phyloP scores from a whole-genome alignment of 2,888 invertebrate species.

The Phytoseiulus persimilis region DNA sequence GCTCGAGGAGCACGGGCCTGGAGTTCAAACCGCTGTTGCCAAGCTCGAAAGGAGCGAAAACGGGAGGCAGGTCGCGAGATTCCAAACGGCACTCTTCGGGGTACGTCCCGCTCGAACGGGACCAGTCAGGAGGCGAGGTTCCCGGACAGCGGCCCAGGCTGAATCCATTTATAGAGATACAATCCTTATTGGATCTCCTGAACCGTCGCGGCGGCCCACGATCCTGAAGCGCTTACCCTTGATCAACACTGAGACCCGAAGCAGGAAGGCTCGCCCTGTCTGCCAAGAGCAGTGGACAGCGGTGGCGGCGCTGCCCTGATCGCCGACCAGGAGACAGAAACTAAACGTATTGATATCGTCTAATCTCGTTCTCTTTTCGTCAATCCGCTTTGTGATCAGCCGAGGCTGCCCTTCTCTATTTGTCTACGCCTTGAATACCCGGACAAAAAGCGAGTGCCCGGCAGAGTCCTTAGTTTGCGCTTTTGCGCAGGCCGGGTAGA shows the following conservation, averaged over 20 bases:
- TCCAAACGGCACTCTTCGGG: background rate
- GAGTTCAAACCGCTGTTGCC: too few relatives aligned
- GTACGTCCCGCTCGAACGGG: background rate
- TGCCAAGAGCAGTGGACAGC: background rate
- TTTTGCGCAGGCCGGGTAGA: background rate
- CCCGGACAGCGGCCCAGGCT: background rate
- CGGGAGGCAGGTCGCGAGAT: background rate
- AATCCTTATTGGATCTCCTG: constrained; percentile 37
- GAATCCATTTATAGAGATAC: background rate
- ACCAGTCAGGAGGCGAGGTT: background rate
- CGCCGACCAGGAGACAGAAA: background rate
- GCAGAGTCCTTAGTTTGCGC: background rate
- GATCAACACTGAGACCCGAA: constrained; percentile 20
- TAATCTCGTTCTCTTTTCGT: background rate
- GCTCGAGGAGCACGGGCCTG: too few relatives aligned
- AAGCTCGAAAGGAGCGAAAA: background rate
- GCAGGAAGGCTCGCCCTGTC: background rate
- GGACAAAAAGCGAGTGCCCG: background rate
- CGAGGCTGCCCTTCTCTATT: background rate
- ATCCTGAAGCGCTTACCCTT: constrained; percentile 28
- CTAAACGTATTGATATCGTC: background rate
- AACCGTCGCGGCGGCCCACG: background rate
- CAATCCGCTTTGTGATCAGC: background rate
- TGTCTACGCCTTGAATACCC: background rate
- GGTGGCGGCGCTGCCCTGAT: too few relatives aligned